Percentiles rank a stretch among this genome's conserved stretches.
phyloP scores from a whole-genome alignment of 2,797 vertebrate genomes.

The Galagoides demidoff region DNA sequence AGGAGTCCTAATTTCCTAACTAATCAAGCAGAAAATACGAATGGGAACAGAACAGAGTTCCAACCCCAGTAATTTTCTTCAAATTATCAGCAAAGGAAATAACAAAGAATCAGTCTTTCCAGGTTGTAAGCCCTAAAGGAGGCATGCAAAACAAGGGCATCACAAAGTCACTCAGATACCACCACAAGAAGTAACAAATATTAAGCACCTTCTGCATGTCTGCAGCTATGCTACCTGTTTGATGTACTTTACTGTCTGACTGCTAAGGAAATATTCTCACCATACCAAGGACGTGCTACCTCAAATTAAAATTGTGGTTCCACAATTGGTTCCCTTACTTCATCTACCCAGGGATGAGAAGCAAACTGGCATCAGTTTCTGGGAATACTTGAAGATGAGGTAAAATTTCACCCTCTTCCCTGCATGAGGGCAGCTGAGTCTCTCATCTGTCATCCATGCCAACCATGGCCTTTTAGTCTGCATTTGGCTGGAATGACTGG shows the following conservation, averaged over 20 bases:
- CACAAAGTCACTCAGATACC: background rate
- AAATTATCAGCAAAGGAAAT: constrained; percentile 32
- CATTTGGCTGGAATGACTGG: background rate
- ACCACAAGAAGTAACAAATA: background rate
- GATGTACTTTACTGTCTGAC: background rate
- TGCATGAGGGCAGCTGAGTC: background rate
- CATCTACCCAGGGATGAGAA: background rate
- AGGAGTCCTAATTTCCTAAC: background rate
- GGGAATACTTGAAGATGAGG: constrained; percentile 21
- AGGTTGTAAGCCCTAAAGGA: background rate
- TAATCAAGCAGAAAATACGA: constrained; percentile 9
- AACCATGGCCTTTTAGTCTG: background rate
- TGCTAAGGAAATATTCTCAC: background rate
- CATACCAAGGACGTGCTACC: background rate
- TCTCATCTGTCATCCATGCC: background rate
- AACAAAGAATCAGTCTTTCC: background rate
- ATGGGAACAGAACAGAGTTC: background rate
- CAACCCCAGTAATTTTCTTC: constrained; percentile 27
- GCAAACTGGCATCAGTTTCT: background rate
- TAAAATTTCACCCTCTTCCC: background rate
- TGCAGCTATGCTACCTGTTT: background rate
- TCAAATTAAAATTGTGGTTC: background rate
- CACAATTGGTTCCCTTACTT: background rate
- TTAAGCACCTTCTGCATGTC: background rate
- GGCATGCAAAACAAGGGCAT: background rate